Evolutionary conservation across 1,140 invertebrate species (phyloP), one percentile per base, ranked within the genome.

Genomic region (Sogatella furcifera): DNA sequence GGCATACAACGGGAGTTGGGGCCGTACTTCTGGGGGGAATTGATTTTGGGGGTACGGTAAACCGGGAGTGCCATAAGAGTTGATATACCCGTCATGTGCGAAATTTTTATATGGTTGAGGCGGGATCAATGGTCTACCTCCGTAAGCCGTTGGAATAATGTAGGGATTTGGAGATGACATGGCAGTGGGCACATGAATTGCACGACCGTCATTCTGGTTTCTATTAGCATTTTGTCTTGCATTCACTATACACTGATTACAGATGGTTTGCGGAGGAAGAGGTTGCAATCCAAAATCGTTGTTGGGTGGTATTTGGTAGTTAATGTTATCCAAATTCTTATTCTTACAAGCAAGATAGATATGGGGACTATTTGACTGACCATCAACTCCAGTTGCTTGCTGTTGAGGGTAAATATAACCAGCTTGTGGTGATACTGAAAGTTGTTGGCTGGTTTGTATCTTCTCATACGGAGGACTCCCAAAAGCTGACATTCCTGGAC

Each of bases 81-180:
- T 49, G 15, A 49, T 6, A 49, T 49, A 10, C 5, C 46, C 46
- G 14, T 17, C 17, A 6, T 13, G 46, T 11, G 46, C 15, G 10
- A 49, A 22, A 17, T 38, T 38, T 38, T 38, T 38, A 38, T 38
- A 38, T 11, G 19, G 15, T 31, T 59, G 57, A 8, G 14, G 42
- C 17, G 42, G 24, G 14, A 41, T 11, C 28, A 49, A 38, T 13
- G 34, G 34, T 38, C 34, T 49, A 31, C 22, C 52, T 21, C 59
- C 59, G 15, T 41, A 22, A 1, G 54, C 22, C 22, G 59, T 60
- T 9, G 52, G 59, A 15, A 60, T 55, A 41, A 42, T 54, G 43
- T 61, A 66, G 1, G 65, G 65, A 53, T 66, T 66, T 1, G 60
- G 62, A 21, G 62, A 61, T 28, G 62, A 59, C 14, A 66, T 64